Conservation (phyloP, 2,113 vertebrate species). For the Cyanoderma ruficeps region DNA sequence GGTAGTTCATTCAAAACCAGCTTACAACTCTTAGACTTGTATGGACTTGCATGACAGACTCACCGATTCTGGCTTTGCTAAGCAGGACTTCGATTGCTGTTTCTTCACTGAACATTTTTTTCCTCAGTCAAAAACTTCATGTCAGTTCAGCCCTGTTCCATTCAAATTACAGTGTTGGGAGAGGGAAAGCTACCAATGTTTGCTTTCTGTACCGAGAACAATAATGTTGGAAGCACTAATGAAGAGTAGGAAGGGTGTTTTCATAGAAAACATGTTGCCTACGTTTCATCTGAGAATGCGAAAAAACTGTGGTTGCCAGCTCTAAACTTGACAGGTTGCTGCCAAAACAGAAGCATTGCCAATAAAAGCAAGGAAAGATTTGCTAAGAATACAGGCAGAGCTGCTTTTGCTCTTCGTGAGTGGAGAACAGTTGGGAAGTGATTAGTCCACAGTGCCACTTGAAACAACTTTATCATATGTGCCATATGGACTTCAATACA, state of each 20-base stretch:
- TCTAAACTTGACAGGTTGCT: conserved; percentile 52
- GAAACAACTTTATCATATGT: not conserved
- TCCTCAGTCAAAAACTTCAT: not conserved
- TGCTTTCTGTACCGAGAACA: conserved; percentile 32
- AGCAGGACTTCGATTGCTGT: not conserved
- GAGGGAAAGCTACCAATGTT: conserved; percentile 42
- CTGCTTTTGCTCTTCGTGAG: not conserved
- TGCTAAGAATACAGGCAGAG: conserved; percentile 13
- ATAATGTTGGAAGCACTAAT: conserved; percentile 26
- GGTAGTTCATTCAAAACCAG: not conserved
- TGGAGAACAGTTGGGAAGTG: not conserved
- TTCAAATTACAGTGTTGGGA: not conserved
- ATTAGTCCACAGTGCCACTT: not conserved
- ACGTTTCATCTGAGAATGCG: conserved; percentile 16
- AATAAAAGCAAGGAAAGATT: conserved; percentile 51
- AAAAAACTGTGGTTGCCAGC: conserved; percentile 40
- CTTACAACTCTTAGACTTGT: not conserved
- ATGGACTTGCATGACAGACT: not conserved
- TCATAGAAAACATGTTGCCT: conserved; percentile 40
- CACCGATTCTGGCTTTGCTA: not conserved
- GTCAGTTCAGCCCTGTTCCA: not conserved
- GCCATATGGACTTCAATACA: not conserved
- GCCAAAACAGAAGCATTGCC: conserved; percentile 54
- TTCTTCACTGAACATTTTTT: not conserved
- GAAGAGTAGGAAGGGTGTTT: conserved; percentile 43